Evolutionary conservation across 2,113 vertebrate genomes (phyloP), one percentile per base, ranked within the genome.

Genomic region (Anseranas semipalmata): DNA sequence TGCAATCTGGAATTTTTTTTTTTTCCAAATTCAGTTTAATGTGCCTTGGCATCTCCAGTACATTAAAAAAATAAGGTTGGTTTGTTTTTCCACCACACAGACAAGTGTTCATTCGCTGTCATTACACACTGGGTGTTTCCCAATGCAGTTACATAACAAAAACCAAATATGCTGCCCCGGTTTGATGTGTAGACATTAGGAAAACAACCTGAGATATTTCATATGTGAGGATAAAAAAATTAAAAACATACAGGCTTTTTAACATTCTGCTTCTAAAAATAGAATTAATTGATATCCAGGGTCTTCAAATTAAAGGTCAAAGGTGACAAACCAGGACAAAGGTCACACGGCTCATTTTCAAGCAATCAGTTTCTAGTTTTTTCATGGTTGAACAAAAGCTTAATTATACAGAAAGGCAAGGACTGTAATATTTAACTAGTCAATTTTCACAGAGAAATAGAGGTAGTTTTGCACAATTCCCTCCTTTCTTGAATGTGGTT

Each of bases 241-340:
- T 2, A 14, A 70, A 97, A 95, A 86, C 13, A 78, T 21, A 95
- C 16, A 22, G 90, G 33, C 65, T 94, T 90, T 95, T 95, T 91
- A 93, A 93, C 85, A 92, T 96, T 89, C 88, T 96, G 92, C 84
- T 97, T 95, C 98, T 97, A 98, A 98, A 98, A 98, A 98, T 98
- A 98, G 96, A 97, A 87, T 91, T 35, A 84, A 86, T 98, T 97
- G 96, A 98, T 98, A 98, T 95, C 91, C 95, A 96, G 92, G 93
- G 97, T 98, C 96, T 98, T 98, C 96, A 97, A 98, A 98, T 98
- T 97, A 98, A 98, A 97, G 98, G 98, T 98, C 98, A 98, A 96
- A 98, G 98, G 98, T 98, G 97, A 97, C 94, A 97, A 96, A 96
- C 91, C 82, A 43, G 97, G 97, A 98, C 98, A 98, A 96, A 98